Conservation (phyloP, 1,140 invertebrate species). For the Dendroctonus valens region DNA sequence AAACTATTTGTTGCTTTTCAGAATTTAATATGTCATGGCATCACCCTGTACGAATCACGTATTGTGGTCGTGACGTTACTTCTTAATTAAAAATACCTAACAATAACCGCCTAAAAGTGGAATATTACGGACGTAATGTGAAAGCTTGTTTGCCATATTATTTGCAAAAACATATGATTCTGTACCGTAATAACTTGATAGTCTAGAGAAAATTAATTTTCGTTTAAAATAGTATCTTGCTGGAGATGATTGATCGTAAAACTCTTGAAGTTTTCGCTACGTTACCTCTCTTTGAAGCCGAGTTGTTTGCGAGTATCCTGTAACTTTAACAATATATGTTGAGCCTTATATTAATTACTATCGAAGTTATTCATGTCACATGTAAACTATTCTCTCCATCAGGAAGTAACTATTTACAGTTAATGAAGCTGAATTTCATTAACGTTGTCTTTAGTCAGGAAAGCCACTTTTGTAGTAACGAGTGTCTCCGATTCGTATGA, state of each 20-base stretch:
- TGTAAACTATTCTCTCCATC: not conserved
- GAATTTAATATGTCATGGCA: no score
- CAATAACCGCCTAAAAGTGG: conserved; percentile 4
- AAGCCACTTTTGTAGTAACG: not conserved
- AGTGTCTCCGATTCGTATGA: not conserved
- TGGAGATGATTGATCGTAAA: no score
- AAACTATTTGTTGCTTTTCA: no score
- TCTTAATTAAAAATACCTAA: not conserved
- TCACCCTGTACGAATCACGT: no score
- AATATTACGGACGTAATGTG: conserved; percentile 1
- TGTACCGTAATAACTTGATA: no score
- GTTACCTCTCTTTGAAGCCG: no score
- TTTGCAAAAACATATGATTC: not conserved
- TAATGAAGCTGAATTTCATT: conserved; percentile 12
- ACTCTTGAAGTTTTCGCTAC: no score
- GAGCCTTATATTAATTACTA: conserved; percentile 8
- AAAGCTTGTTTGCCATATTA: conserved; percentile 5
- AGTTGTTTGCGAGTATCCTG: no score
- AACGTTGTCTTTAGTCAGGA: not conserved
- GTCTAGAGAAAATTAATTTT: no score
- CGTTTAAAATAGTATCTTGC: no score
- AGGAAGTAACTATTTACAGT: conserved; percentile 20
- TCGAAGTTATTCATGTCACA: conserved; percentile 8
- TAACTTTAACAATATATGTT: no score
- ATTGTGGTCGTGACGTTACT: no score